These are phyloP conservation scores for Phocoena phocoena DNA, from an alignment of 2,113 vertebrate species.

Conservation along the genomic window DNA sequence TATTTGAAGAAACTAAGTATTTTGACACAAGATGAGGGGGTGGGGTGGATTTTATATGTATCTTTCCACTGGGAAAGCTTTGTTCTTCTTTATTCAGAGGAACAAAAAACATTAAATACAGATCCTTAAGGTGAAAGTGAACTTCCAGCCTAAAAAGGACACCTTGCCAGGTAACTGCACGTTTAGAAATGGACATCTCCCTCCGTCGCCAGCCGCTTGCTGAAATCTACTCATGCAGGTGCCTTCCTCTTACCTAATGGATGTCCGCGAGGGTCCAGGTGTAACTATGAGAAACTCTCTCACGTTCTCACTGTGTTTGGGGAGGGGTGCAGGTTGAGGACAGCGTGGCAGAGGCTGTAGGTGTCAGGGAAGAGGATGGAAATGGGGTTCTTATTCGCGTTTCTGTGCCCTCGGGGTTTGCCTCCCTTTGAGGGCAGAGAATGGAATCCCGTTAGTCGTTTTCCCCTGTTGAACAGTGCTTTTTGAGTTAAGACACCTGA, in stretches of 20 bases:
- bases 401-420: neutral
- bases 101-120: neutral
- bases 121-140: neutral
- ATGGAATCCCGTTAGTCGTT: neutral
- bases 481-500: neutral
- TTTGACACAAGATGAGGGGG: neutral
- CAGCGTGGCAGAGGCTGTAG: rapidly evolving
- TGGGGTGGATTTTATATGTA: too few species aligned
- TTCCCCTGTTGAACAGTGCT: neutral
- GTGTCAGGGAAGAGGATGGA: neutral
- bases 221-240: neutral
- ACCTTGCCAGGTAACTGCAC: rapidly evolving
- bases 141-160: neutral
- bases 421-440: neutral
- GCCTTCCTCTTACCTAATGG: neutral
- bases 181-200: neutral
- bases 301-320: rapidly evolving
- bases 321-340: neutral
- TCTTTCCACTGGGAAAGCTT: neutral
- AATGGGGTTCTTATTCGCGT: neutral
- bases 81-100: neutral
- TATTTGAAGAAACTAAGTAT: conserved; percentile 16
- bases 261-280: neutral
- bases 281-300: neutral
- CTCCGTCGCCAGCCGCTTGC: neutral